These are phyloP conservation scores for Hydrotaea diabolus DNA, from an alignment of 2,888 invertebrate genomes.

Conservation along the genomic window DNA sequence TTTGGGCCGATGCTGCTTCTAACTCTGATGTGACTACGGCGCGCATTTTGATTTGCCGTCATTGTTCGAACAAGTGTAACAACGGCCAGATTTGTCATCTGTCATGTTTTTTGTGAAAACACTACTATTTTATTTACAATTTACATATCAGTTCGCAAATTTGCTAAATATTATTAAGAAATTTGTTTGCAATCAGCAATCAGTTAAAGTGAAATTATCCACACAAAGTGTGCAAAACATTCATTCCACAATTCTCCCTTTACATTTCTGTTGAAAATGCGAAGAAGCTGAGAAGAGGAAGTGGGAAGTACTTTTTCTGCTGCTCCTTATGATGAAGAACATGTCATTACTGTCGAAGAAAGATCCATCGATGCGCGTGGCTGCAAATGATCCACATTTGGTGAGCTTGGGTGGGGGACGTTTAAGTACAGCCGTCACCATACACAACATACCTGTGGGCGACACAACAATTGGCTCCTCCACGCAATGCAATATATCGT, in stretches of 20 bases:
- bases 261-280: neutral
- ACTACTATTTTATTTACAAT: neutral
- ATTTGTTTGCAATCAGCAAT: neutral
- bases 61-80: no score
- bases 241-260: neutral
- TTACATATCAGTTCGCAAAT: neutral
- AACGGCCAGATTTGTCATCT: neutral
- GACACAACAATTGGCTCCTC: conserved; percentile 90
- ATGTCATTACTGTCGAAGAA: conserved; percentile 79
- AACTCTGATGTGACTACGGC: no score
- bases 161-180: neutral
- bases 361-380: conserved; percentile 83
- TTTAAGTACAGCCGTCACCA: conserved; percentile 93
- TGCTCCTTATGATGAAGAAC: neutral
- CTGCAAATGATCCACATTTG: conserved; percentile 92
- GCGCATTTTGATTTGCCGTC: no score
- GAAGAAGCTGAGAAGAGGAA: conserved; percentile 20
- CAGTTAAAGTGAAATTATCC: neutral
- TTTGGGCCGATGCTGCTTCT: no score
- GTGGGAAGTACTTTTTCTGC: no score
- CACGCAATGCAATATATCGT: conserved; percentile 89
- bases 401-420: conserved; percentile 95
- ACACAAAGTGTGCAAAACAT: neutral
- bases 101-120: neutral
- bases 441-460: conserved; percentile 94